Base-by-base conservation (phyloP, 2,113 vertebrate genomes). In the Formicarius rufipectus region DNA sequence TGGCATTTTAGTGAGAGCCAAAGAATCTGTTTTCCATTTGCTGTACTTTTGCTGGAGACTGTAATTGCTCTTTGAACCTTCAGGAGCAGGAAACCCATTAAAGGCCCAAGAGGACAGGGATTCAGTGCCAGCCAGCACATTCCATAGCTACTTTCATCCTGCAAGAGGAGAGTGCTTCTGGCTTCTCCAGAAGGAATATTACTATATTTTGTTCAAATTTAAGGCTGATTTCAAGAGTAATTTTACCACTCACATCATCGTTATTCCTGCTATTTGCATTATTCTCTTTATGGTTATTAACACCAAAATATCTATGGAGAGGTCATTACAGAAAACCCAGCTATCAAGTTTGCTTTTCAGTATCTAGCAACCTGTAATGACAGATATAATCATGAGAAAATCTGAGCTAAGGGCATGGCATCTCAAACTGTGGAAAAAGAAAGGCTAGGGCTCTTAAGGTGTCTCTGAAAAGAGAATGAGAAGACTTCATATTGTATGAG, bases 11-110 rank as follows among this genome's bases (percentile, higher is more conserved):
- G 91, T 75, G 23, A 33, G 79, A 97, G 97, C 94, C 97, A 97
- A 95, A 77, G 85, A 96, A 88, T 98, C 97, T 98, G 97, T 96
- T 98, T 98, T 97, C 95, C 96, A 98, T 98, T 98, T 98, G 97
- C 95, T 97, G 97, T 98, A 97, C 97, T 98, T 98, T 97, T 94
- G 89, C 96, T 0, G 87, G 96, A 97, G 96, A 96, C 96, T 96
- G 90, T 96, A 98, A 97, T 96, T 96, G 95, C 96, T 98, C 97
- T 98, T 98, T 98, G 97, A 98, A 98, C 95, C 89, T 96, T 96
- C 82, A 60, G 95, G 91, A 98, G 97, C 97, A 98, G 97, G 97
- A 98, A 98, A 97, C 96, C 94, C 93, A 97, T 97, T 98, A 97
- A 96, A 97, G 96, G 77, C 97, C 90, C 93, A 95, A 95, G 95